These are phyloP conservation scores for Rissa tridactyla DNA, from an alignment of 2,113 vertebrate species.

Conservation along the genomic window DNA sequence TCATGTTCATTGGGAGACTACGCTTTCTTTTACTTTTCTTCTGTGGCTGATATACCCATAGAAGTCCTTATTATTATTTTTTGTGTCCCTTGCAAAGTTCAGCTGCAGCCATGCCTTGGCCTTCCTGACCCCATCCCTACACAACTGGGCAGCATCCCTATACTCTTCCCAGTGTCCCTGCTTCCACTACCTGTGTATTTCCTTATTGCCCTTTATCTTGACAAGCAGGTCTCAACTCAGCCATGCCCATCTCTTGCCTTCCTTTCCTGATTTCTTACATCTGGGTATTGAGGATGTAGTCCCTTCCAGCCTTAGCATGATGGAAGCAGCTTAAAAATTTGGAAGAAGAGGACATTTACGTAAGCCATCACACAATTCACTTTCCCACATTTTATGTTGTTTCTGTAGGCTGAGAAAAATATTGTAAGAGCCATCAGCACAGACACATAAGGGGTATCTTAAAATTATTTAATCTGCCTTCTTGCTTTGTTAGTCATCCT, in stretches of 20 bases:
- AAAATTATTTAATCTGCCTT: not conserved
- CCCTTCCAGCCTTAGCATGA: not conserved
- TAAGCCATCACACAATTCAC: not conserved
- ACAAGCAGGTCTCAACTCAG: not conserved
- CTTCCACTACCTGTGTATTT: not conserved
- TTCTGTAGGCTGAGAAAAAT: not conserved
- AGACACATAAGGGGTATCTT: not conserved
- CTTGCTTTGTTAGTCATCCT: not conserved
- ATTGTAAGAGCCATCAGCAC: not conserved
- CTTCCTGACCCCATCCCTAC: not conserved
- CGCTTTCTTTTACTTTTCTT: not conserved
- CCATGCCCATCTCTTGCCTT: not conserved
- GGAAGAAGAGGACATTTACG: not conserved
- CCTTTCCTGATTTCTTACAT: not conserved
- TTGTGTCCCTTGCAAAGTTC: not conserved
- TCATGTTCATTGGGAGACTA: not conserved
- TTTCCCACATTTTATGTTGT: not conserved
- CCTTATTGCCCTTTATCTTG: not conserved
- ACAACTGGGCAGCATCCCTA: not conserved
- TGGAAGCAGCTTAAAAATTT: not conserved
- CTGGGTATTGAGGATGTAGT: not conserved
- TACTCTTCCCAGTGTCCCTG: not conserved
- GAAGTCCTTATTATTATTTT: not conserved
- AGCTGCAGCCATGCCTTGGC: not conserved
- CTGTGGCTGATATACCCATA: not conserved